Base-by-base conservation (phyloP, 2,797 vertebrate species). In the Decapterus maruadsi region DNA sequence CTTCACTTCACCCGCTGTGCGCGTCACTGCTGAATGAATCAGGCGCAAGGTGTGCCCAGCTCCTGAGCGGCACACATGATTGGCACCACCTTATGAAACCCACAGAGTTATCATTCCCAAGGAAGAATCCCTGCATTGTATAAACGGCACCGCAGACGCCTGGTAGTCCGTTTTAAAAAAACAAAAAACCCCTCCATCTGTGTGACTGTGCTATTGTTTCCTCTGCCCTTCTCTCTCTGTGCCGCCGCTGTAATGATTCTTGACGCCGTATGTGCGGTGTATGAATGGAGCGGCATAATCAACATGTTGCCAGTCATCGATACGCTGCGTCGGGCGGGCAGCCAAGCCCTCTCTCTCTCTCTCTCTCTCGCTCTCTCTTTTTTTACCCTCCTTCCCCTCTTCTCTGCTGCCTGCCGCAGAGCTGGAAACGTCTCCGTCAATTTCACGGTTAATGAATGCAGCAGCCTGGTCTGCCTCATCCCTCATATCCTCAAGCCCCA, bases 361-460 rank as follows among this genome's bases (percentile, higher is more conserved):
- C 6, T 19, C 1, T 75, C 50, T 43, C 1, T 13, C 0, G n/a
- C 1, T 7, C 6, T 19, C 1, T 12, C 17, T 17, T 16, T 17
- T 12, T 31, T 8, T 3, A 1, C 13, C 19, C 2, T 6, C 2
- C 10, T 14, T 8, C 22, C 7, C 7, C 13, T 1, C 6, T 26
- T n/a, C 68, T 61, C 58, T 43, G 38, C 68, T 58, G 55, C 81
- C 87, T 93, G 92, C 91, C 90, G 93, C 92, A 93, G 90, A 91
- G 90, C 90, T 90, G 79, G 81, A 82, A 84, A 71, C 68, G 74
- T 90, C 87, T 93, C 82, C 58, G 87, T 88, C 86, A 78, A 48
- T 89, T 81, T 88, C 82, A 90, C 77, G 83, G 86, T 90, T 89
- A 89, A 93, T 92, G 88, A 91, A 91, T 92, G 92, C 92, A 87